Base-by-base conservation (phyloP, 2,797 vertebrate species). In the Arremon aurantiirostris region DNA sequence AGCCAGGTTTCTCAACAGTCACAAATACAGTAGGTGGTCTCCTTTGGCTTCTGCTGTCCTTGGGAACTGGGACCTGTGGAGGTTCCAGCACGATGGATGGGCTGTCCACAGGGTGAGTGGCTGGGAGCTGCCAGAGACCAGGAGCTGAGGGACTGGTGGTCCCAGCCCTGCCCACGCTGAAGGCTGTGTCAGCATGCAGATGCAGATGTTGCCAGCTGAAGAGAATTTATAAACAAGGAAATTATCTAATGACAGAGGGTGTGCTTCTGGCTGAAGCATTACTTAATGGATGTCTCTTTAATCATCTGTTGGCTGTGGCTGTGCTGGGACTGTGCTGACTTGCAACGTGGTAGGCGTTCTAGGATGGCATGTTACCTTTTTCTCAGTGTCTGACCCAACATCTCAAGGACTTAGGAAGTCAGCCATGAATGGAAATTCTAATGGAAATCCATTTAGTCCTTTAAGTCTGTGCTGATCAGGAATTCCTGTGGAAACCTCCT, bases 131-230 rank as follows among this genome's bases (percentile, higher is more conserved):
- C 30, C 46, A 34, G 52, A 22, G 35, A 9, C 0, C 1, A 24
- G n/a, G 53, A 70, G 44, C 44, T 41, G 69, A 34, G 76, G 41
- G 20, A 4, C 57, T 27, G 84, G 9, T 2, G 5, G 21, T 72
- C 30, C 60, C 61, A 76, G 60, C 39, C 22, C n/a, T 83, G 76
- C 50, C 14, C 0, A 0, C 0, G 0, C 55, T n/a, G 60, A 9
- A 39, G 37, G 22, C 61, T 37, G 32, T 24, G 8, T 17, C 37
- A 50, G 26, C 2, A 0, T n/a, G 18, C 2, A 12, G 39, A 19
- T 17, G 12, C 63, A 61, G 76, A 34, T 5, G 4, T 20, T 69
- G 21, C 52, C 71, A 66, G 52, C 52, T 92, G 75, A 57, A 30
- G 23, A 72, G 24, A 61, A 28, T 73, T 90, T 41, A n/a, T 2